A percentile compares a stretch with the other conserved stretches of the same genome.
These are phyloP conservation scores for Rhinolophus ferrumequinum DNA, from an alignment of 2,113 vertebrate genomes.

Conservation along the genomic window DNA sequence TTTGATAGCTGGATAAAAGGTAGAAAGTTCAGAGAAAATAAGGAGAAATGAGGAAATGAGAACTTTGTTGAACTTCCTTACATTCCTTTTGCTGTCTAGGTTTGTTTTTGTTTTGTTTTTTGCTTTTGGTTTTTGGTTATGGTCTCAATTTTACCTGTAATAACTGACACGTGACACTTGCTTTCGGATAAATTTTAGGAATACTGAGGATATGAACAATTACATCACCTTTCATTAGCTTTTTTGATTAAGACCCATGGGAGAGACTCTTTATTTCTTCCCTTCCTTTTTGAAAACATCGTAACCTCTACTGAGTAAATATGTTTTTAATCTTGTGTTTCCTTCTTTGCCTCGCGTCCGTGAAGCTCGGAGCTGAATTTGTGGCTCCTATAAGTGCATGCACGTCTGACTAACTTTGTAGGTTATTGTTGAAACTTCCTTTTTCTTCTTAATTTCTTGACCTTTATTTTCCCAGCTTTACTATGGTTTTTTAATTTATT, in stretches of 20 bases:
- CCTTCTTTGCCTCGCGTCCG: not conserved
- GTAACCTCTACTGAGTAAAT: not conserved
- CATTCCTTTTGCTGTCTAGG: not conserved
- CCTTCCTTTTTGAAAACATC: not conserved
- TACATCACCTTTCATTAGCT: not conserved
- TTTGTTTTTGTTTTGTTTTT: not conserved
- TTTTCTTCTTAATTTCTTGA: not conserved
- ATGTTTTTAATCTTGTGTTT: not conserved
- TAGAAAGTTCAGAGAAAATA: not conserved
- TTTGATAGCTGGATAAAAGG: not conserved
- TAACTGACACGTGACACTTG: not conserved
- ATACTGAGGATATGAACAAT: not conserved
- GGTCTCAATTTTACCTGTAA: not conserved
- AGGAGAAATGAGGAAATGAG: not conserved
- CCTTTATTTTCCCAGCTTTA: not conserved
- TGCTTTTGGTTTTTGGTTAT: not conserved
- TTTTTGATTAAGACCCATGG: not conserved
- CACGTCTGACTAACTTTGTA: not conserved
- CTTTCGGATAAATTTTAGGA: conserved; percentile 12
- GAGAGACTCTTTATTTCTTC: not conserved
- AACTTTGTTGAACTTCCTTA: not conserved
- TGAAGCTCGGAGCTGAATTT: not conserved
- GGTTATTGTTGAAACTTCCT: not conserved
- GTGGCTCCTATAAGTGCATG: not conserved
- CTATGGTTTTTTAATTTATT: not conserved